Evolutionary conservation across 2,797 vertebrate species (phyloP).

Genomic region (Tapera naevia): DNA sequence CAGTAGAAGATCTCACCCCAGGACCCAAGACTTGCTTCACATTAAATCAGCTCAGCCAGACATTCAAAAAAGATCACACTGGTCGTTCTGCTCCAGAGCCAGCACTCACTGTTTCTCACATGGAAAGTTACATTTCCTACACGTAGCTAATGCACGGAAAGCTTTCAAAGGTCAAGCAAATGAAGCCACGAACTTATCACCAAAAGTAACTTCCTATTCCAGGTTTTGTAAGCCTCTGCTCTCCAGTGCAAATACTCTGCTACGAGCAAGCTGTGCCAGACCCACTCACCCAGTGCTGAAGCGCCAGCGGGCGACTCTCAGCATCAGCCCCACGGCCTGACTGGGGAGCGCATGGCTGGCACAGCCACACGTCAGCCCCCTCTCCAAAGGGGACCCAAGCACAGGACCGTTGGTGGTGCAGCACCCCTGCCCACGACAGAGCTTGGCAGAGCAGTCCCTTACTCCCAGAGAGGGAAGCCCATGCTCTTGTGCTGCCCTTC

Average conservation of each 20-base stretch:
- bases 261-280: background rate
- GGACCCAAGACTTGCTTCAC: background rate
- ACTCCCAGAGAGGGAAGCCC: too few relatives aligned
- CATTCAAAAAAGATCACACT: background rate
- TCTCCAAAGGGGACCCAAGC: background rate
- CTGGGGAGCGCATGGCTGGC: rapidly evolving
- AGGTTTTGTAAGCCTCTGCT: background rate
- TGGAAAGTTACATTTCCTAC: background rate
- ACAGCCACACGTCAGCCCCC: background rate
- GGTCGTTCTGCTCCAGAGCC: background rate
- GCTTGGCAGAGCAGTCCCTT: background rate
- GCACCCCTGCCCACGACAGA: too few relatives aligned
- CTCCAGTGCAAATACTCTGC: background rate
- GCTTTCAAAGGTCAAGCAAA: slow-evolving; percentile 37
- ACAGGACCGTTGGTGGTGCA: rapidly evolving
- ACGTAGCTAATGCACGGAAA: background rate
- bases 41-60: background rate
- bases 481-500: background rate
- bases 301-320: rapidly evolving
- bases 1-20: background rate
- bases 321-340: background rate
- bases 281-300: background rate
- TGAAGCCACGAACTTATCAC: slow-evolving; percentile 11
- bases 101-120: background rate
- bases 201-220: background rate